These are phyloP conservation scores for Amniataba percoides DNA, from an alignment of 2,797 vertebrate genomes.

Conservation along the genomic window DNA sequence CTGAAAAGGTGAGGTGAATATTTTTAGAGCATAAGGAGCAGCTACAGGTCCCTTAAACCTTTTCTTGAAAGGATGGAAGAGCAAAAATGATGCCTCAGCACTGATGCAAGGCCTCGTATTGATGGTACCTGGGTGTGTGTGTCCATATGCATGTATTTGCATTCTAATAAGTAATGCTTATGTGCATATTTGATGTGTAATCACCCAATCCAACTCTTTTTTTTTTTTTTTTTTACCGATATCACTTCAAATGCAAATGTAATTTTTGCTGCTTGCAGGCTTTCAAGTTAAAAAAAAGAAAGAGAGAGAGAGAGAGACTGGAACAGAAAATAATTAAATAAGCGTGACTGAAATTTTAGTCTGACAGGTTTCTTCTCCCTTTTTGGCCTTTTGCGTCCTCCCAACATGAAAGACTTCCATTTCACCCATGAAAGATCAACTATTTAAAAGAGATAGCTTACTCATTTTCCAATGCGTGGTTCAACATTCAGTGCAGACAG, in stretches of 20 bases:
- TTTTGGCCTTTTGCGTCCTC: conserved; percentile 66
- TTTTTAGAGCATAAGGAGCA: too few relatives aligned
- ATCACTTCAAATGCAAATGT: conserved; percentile 64
- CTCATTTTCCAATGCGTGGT: conserved; percentile 58
- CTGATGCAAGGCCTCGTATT: not conserved
- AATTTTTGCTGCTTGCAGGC: conserved; percentile 45
- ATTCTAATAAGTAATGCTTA: conserved; percentile 26
- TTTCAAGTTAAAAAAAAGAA: conserved; percentile 50
- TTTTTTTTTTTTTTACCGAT: conserved; percentile 50
- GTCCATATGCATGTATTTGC: conserved; percentile 21
- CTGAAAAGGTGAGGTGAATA: not conserved
- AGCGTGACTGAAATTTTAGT: conserved; percentile 39
- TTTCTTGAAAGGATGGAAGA: not conserved
- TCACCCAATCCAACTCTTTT: conserved; percentile 37
- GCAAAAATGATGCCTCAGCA: not conserved
- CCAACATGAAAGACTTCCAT: conserved; percentile 77
- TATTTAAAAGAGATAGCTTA: conserved; percentile 70
- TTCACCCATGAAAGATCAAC: conserved; percentile 77
- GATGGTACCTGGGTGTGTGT: not conserved
- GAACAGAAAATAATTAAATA: conserved; percentile 56
- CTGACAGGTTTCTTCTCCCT: conserved; percentile 42
- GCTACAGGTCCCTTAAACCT: not conserved
- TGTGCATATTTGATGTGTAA: conserved; percentile 50
- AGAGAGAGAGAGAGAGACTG: conserved; percentile 10
- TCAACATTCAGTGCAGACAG: conserved; percentile 63